A percentile compares a stretch with the other conserved stretches of the same genome.
phyloP scores from a whole-genome alignment of 2,113 vertebrate species.

The Helogale parvula region DNA sequence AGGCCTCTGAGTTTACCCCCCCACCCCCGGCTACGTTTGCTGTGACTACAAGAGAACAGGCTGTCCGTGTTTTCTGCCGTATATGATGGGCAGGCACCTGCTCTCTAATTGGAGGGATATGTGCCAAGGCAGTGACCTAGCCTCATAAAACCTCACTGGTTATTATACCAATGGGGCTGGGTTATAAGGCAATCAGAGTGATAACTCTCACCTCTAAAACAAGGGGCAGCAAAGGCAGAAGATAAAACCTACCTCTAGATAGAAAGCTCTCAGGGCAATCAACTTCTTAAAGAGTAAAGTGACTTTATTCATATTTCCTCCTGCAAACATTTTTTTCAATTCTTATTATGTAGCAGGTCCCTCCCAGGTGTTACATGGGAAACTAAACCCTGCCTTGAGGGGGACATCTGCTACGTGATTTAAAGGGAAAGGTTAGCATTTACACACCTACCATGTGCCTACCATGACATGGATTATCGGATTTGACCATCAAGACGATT shows the following conservation, averaged over 20 bases:
- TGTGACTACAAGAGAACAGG: conserved; percentile 26
- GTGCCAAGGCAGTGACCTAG: background rate
- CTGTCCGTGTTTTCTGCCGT: background rate
- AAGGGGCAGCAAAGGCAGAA: background rate
- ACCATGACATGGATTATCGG: background rate
- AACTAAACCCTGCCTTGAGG: background rate
- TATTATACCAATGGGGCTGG: background rate
- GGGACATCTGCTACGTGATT: background rate
- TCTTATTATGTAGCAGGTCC: background rate
- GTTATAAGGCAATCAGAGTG: background rate
- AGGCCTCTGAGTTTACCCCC: background rate
- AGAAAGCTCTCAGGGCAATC: background rate
- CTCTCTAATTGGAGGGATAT: background rate
- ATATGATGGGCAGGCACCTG: background rate
- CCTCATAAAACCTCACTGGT: conserved; percentile 26
- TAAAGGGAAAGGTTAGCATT: background rate
- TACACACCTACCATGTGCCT: background rate
- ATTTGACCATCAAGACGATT: background rate
- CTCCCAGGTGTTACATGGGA: background rate
- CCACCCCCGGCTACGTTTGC: background rate
- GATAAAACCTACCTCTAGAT: conserved; percentile 15
- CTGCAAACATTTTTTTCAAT: conserved; percentile 32
- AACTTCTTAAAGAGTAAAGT: background rate
- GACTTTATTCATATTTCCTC: conserved; percentile 6
- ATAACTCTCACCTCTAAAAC: conserved; percentile 7